These are phyloP conservation scores for Megaustenia siamemsis DNA, from an alignment of 2,888 invertebrate species.

Conservation along the genomic window DNA sequence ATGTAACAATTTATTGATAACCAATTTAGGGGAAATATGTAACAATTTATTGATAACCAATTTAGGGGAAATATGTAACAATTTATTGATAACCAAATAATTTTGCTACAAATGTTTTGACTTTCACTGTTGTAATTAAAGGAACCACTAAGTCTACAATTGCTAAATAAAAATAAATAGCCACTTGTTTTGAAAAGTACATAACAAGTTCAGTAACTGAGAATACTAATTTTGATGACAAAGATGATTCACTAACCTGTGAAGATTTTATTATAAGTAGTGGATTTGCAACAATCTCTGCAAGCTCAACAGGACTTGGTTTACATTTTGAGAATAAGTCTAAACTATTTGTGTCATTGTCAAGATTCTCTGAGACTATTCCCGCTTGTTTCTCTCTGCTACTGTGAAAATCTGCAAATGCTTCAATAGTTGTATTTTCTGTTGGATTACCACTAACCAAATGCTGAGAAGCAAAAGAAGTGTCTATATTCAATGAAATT, in stretches of 20 bases:
- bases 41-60: too few relatives aligned
- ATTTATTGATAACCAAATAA: too few relatives aligned
- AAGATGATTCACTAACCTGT: slow-evolving; percentile 26
- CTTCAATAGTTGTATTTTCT: neutral
- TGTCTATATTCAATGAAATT: slow-evolving; percentile 34
- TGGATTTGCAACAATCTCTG: slow-evolving; percentile 47
- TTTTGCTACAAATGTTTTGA: too few relatives aligned
- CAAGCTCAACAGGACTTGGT: slow-evolving; percentile 26
- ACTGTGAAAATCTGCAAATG: neutral
- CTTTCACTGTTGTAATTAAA: too few relatives aligned
- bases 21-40: too few relatives aligned
- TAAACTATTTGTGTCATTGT: slow-evolving; percentile 6
- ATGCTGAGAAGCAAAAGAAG: slow-evolving; percentile 33
- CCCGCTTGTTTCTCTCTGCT: neutral
- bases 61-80: too few relatives aligned
- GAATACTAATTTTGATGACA: too few relatives aligned
- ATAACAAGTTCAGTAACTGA: too few relatives aligned
- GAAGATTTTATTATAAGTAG: slow-evolving; percentile 41
- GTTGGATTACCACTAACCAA: neutral
- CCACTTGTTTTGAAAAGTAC: too few relatives aligned
- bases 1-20: too few relatives aligned
- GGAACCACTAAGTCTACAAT: too few relatives aligned
- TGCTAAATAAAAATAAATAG: too few relatives aligned
- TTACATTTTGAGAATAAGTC: slow-evolving; percentile 14
- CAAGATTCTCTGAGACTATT: neutral